These are phyloP conservation scores for Ophion obscuratus DNA, from an alignment of 2,888 invertebrate species.

Conservation along the genomic window DNA sequence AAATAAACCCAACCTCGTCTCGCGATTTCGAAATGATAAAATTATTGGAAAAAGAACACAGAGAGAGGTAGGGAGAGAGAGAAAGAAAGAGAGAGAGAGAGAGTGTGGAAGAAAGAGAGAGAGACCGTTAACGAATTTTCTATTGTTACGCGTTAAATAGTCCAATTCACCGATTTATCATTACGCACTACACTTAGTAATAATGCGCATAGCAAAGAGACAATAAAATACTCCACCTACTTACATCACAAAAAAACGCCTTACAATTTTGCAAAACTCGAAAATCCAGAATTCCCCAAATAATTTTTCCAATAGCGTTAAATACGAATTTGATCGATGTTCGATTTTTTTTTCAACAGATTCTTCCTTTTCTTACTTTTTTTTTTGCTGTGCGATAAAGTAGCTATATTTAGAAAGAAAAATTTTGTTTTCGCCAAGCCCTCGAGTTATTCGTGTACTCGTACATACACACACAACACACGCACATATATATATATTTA, in stretches of 20 bases:
- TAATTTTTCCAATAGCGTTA: neutral
- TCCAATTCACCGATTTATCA: constrained; percentile 45
- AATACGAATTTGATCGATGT: too few relatives aligned
- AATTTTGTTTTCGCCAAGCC: constrained; percentile 36
- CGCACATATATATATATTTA: constrained; percentile 45
- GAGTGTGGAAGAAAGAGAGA: too few relatives aligned
- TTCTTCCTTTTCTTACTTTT: neutral
- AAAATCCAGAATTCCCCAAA: neutral
- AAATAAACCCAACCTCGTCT: constrained; percentile 74
- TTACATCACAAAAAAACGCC: too few relatives aligned
- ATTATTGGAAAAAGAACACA: neutral
- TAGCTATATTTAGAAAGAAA: neutral
- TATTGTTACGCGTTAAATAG: constrained; percentile 10
- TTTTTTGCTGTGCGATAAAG: constrained; percentile 8
- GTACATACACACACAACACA: neutral
- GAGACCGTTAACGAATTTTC: neutral
- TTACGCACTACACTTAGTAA: constrained; percentile 11
- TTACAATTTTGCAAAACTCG: neutral
- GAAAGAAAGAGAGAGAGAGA: constrained; percentile 13
- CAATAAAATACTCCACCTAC: too few relatives aligned
- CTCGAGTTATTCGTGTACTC: constrained; percentile 4
- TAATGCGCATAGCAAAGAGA: constrained; percentile 3
- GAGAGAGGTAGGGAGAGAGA: neutral
- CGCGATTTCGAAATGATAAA: constrained; percentile 41
- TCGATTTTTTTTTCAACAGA: neutral